phyloP scores from a whole-genome alignment of 2,113 vertebrate genomes.

The Bos indicus region DNA sequence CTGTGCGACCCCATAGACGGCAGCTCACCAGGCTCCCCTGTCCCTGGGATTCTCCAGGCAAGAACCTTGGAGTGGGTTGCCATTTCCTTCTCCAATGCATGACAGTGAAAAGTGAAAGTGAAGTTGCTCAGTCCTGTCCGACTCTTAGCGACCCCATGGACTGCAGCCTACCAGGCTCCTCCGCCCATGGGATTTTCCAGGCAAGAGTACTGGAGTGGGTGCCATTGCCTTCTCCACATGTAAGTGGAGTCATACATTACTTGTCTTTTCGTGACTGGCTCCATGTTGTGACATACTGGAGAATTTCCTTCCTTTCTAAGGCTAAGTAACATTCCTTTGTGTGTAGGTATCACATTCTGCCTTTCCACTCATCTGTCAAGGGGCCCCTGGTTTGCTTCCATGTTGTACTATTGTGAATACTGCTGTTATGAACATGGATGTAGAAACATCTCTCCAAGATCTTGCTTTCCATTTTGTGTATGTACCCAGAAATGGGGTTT shows the following conservation, averaged over 20 bases:
- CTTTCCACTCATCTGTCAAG: neutral
- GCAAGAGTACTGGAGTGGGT: too few relatives aligned
- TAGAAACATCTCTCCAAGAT: neutral
- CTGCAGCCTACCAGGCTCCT: too few relatives aligned
- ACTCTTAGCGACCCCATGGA: too few relatives aligned
- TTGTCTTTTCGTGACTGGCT: neutral
- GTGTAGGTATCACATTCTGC: neutral
- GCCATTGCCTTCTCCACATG: too few relatives aligned
- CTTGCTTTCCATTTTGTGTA: neutral
- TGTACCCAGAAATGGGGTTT: neutral
- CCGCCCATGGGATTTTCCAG: too few relatives aligned
- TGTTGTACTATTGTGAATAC: neutral
- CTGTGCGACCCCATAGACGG: too few relatives aligned
- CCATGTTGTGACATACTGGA: neutral
- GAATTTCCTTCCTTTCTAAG: neutral
- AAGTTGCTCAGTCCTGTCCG: too few relatives aligned
- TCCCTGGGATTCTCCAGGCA: too few relatives aligned
- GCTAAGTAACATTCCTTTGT: neutral
- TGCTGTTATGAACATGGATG: neutral
- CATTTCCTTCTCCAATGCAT: too few relatives aligned
- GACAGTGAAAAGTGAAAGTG: too few relatives aligned
- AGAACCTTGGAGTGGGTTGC: too few relatives aligned
- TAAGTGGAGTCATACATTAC: neutral
- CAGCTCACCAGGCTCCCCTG: too few relatives aligned
- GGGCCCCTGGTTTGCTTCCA: neutral